These are phyloP conservation scores for Chondrilla cf. caribensis DNA, from an alignment of 37 sponge, comb jelly and placozoan species.

Conservation along the genomic window DNA sequence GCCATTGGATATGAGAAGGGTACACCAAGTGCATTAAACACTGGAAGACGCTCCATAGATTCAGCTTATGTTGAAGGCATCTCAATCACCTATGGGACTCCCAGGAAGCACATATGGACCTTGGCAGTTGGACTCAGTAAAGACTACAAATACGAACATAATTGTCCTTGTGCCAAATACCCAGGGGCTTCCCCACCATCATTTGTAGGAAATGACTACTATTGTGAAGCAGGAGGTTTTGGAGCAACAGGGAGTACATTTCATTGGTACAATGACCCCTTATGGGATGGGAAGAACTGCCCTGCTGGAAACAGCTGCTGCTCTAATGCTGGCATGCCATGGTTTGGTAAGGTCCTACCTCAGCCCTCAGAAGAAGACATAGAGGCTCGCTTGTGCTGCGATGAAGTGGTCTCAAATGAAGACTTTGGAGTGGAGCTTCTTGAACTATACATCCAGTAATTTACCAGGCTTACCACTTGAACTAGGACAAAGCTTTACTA, in stretches of 20 bases:
- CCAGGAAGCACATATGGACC: slow-evolving; percentile 49
- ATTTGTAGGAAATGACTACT: slow-evolving; percentile 12
- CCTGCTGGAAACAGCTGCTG: slow-evolving; percentile 20
- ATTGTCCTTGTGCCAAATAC: slow-evolving; percentile 5
- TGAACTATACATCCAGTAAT: not conserved
- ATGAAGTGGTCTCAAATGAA: not conserved
- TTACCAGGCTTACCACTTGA: too few relatives aligned
- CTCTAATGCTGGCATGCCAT: slow-evolving; percentile 24
- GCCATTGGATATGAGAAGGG: slow-evolving; percentile 26
- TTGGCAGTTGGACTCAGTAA: slow-evolving; percentile 21
- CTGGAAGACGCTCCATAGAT: not conserved
- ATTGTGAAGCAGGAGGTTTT: slow-evolving; percentile 6
- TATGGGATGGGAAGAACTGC: slow-evolving; percentile 11
- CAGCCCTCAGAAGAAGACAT: not conserved
- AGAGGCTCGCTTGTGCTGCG: slow-evolving; percentile 1
- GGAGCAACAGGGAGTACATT: not conserved
- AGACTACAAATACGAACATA: not conserved
- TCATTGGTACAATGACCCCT: not conserved
- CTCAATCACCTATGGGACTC: slow-evolving; percentile 29
- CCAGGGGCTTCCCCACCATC: slow-evolving; percentile 9
- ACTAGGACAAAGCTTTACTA: too few relatives aligned
- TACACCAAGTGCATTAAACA: slow-evolving; percentile 31
- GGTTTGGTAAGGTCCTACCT: slow-evolving; percentile 7
- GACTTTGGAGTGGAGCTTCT: slow-evolving; percentile 12
- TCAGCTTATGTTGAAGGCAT: slow-evolving; percentile 33